Percentiles rank a stretch among this genome's conserved stretches.
Conservation (phyloP, 2,888 invertebrate species). For the Frankliniella fusca region DNA sequence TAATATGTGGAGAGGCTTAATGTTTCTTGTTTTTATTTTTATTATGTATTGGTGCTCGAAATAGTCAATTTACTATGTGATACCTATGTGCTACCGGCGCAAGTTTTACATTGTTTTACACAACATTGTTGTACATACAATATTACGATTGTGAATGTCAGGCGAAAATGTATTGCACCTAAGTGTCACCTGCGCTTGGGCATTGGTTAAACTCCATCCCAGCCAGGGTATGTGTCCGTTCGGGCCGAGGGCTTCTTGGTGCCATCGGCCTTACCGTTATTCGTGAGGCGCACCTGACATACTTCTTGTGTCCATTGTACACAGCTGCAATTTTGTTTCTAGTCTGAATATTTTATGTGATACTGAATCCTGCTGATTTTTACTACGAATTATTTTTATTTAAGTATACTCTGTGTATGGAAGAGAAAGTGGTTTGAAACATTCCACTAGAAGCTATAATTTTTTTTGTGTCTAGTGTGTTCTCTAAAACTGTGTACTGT, state of each 20-base stretch:
- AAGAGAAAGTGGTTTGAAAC: not conserved
- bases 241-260: no score
- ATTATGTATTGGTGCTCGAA: not conserved
- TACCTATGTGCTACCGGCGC: not conserved
- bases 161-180: not conserved
- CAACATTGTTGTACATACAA: not conserved
- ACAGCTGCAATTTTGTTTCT: constrained; percentile 13
- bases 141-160: not conserved
- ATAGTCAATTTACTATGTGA: constrained; percentile 23
- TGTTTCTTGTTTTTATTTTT: not conserved
- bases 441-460: not conserved
- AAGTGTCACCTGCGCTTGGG: no score
- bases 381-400: not conserved
- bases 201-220: no score
- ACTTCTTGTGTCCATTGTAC: not conserved
- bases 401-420: not conserved
- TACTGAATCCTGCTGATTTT: not conserved
- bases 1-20: not conserved
- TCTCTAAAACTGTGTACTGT: not conserved
- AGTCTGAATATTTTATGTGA: constrained; percentile 8
- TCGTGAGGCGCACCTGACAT: not conserved
- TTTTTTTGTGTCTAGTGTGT: not conserved
- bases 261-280: not conserved
- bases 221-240: no score
- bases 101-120: not conserved